A percentile compares a stretch with the other conserved stretches of the same genome.
Conservation (phyloP, 2,888 invertebrate species). For the Automeris io region DNA sequence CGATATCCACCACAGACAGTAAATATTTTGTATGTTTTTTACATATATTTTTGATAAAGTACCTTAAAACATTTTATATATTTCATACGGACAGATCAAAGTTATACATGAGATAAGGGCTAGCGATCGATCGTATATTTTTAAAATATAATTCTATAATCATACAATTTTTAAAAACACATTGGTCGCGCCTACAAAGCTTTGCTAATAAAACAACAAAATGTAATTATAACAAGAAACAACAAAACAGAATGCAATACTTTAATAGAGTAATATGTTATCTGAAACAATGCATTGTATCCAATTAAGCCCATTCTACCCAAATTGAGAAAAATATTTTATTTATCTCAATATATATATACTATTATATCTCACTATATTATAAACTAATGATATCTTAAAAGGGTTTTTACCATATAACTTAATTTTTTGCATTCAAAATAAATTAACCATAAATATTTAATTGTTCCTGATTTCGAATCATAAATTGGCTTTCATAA, state of each 20-base stretch:
- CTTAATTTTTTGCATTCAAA: too few species aligned
- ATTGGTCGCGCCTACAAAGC: conserved; percentile 53
- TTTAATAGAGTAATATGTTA: conserved; percentile 15
- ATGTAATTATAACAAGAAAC: conserved; percentile 59
- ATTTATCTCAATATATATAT: too few species aligned
- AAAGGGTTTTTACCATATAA: too few species aligned
- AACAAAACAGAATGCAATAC: conserved; percentile 47
- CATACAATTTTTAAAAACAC: conserved; percentile 29
- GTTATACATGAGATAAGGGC: conserved; percentile 60
- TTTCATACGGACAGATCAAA: conserved; percentile 67
- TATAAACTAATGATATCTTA: too few species aligned
- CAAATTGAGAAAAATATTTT: too few species aligned
- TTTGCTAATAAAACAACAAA: conserved; percentile 50
- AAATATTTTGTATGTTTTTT: conserved; percentile 49
- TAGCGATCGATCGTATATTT: conserved; percentile 49
- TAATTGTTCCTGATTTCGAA: too few species aligned
- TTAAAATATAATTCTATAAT: conserved; percentile 18
- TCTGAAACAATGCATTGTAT: not conserved
- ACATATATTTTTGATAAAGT: conserved; percentile 40
- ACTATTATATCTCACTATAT: too few species aligned
- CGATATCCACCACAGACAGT: conserved; percentile 74
- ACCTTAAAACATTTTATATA: conserved; percentile 47
- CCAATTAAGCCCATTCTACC: not conserved
- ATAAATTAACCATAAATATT: too few species aligned
- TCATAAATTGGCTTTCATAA: too few species aligned